Evolutionary conservation across 2,797 vertebrate species (phyloP).

Genomic region (Anabacerthia variegaticeps): DNA sequence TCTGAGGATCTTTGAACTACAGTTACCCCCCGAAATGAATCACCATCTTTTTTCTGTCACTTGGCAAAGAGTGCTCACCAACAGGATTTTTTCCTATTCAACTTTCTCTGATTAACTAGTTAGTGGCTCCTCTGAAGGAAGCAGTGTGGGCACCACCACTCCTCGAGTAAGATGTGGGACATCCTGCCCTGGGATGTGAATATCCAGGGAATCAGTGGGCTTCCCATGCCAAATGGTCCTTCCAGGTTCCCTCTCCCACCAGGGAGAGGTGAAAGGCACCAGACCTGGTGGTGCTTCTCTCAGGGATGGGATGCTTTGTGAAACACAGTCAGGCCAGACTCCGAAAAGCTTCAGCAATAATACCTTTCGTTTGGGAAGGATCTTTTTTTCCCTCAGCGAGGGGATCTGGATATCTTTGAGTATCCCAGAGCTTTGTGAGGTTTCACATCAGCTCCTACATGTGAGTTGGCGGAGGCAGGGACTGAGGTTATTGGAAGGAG

Average conservation of each 20-base stretch:
- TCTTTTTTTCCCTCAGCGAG: neutral
- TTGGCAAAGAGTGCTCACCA: neutral
- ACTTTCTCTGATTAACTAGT: constrained; percentile 2
- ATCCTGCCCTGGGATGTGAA: fast-evolving
- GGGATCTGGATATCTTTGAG: neutral
- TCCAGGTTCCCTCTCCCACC: neutral
- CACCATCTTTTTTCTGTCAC: neutral
- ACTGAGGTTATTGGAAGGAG: neutral
- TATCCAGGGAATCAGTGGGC: neutral
- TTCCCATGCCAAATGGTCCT: fast-evolving
- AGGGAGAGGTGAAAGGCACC: neutral
- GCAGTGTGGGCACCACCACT: neutral
- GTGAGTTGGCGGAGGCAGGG: fast-evolving
- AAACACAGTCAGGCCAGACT: neutral
- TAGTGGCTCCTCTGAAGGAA: neutral
- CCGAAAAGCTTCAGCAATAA: neutral
- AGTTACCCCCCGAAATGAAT: constrained; percentile 37
- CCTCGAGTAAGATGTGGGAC: fast-evolving
- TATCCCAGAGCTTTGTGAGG: neutral
- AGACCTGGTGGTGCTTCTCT: neutral
- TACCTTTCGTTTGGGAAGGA: neutral
- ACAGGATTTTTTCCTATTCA: neutral
- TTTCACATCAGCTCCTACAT: neutral
- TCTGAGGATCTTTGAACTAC: constrained; percentile 17
- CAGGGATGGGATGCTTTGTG: neutral